phyloP scores from a whole-genome alignment of 2,888 invertebrate species.

The Nemotelus pantherinus region DNA sequence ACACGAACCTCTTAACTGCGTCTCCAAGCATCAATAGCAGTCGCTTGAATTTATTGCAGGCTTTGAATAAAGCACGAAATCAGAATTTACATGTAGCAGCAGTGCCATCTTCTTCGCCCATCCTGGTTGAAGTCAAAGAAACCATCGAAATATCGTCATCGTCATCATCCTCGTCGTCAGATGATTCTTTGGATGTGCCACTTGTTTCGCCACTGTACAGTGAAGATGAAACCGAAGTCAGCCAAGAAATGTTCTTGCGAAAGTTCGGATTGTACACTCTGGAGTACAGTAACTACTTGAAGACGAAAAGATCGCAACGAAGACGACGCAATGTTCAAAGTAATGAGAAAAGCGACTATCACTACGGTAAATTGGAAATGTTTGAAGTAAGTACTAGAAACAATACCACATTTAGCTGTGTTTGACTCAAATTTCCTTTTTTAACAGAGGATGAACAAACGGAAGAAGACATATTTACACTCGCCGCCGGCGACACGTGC shows the following conservation, averaged over 20 bases:
- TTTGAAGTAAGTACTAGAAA: slow-evolving; percentile 50
- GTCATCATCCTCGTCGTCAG: slow-evolving; percentile 52
- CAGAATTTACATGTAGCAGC: slow-evolving; percentile 31
- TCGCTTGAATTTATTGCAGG: slow-evolving; percentile 61
- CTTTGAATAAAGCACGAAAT: slow-evolving; percentile 59
- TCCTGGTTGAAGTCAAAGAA: slow-evolving; percentile 25
- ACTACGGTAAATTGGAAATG: slow-evolving; percentile 61
- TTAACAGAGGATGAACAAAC: slow-evolving; percentile 56
- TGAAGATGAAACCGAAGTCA: slow-evolving; percentile 54
- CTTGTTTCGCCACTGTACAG: slow-evolving; percentile 32
- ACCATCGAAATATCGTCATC: slow-evolving; percentile 45
- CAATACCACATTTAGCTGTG: not conserved
- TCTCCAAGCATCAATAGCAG: slow-evolving; percentile 57
- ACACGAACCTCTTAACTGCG: slow-evolving; percentile 45
- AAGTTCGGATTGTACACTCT: slow-evolving; percentile 60
- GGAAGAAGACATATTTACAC: slow-evolving; percentile 58
- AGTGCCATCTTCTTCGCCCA: slow-evolving; percentile 29
- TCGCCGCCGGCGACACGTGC: slow-evolving; percentile 59
- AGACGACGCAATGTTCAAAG: slow-evolving; percentile 61
- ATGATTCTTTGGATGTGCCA: slow-evolving; percentile 55
- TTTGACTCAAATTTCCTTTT: not conserved
- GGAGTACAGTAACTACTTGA: slow-evolving; percentile 58
- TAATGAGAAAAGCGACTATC: slow-evolving; percentile 61
- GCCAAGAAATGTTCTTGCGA: slow-evolving; percentile 60
- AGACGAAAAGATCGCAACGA: slow-evolving; percentile 62